These are phyloP conservation scores for Ametastegia equiseti DNA, from an alignment of 2,888 invertebrate genomes.

Conservation along the genomic window DNA sequence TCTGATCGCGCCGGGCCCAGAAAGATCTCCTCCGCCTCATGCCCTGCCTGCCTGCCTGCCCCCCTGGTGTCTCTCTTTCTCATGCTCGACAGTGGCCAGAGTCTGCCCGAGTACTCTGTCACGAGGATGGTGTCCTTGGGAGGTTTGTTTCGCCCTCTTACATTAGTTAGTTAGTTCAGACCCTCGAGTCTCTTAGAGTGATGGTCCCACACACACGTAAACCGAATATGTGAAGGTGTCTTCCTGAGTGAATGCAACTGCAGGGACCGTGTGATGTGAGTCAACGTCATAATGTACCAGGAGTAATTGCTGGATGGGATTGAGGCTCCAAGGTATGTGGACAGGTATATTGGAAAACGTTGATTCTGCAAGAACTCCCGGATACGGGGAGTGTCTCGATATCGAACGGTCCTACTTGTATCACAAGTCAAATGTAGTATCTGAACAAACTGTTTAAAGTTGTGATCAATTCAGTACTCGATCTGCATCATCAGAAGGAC, in stretches of 20 bases:
- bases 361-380: neutral
- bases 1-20: constrained; percentile 70
- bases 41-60: no score
- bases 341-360: neutral
- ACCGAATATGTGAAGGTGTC: neutral
- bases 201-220: neutral
- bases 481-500: neutral
- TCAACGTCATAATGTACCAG: neutral
- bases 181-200: neutral
- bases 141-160: constrained; percentile 49
- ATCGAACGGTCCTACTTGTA: neutral
- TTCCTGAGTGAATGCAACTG: neutral
- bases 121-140: constrained; percentile 33
- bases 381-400: neutral
- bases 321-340: neutral
- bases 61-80: constrained; percentile 34
- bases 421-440: neutral
- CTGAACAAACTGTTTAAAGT: neutral
- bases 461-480: no score
- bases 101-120: constrained; percentile 38
- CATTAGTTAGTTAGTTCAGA: constrained; percentile 15
- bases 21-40: constrained; percentile 62
- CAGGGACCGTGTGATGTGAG: neutral
- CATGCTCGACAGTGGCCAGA: constrained; percentile 24
- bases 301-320: neutral